phyloP scores from a whole-genome alignment of 1,140 invertebrate genomes.

The Macrosteles quadrilineatus region DNA sequence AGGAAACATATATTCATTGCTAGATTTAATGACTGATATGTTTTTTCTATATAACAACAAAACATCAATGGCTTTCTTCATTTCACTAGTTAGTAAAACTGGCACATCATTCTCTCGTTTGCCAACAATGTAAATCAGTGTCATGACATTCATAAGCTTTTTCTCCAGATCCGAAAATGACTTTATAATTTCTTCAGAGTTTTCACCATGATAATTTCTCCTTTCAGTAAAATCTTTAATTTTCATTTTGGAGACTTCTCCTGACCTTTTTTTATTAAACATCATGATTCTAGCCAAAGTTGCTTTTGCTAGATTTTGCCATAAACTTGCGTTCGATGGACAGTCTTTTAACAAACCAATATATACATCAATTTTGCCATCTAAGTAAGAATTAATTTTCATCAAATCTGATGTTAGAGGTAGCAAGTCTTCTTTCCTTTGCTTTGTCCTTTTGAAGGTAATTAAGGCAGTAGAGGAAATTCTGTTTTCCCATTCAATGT shows the following conservation, averaged over 20 bases:
- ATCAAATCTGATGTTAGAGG: background rate
- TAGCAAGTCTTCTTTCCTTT: background rate
- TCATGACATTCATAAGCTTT: no score
- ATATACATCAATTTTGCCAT: background rate
- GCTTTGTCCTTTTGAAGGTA: background rate
- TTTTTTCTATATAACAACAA: no score
- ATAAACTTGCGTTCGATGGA: background rate
- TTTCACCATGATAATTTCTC: no score
- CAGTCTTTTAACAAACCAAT: background rate
- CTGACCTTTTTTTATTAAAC: constrained; percentile 10
- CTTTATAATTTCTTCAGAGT: no score
- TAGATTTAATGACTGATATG: no score
- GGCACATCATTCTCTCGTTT: no score
- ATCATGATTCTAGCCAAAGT: background rate
- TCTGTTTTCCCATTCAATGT: background rate
- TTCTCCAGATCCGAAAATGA: no score
- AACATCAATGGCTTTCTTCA: no score
- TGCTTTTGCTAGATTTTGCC: background rate
- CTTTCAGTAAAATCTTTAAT: background rate
- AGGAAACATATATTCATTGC: no score
- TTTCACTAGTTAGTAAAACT: no score
- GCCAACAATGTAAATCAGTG: no score
- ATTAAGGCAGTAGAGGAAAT: background rate
- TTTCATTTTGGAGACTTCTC: background rate
- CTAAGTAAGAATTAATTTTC: background rate